Percentiles rank a stretch among this genome's conserved stretches.
phyloP scores from a whole-genome alignment of 2,797 vertebrate species.

The Halcyon chelicuti region DNA sequence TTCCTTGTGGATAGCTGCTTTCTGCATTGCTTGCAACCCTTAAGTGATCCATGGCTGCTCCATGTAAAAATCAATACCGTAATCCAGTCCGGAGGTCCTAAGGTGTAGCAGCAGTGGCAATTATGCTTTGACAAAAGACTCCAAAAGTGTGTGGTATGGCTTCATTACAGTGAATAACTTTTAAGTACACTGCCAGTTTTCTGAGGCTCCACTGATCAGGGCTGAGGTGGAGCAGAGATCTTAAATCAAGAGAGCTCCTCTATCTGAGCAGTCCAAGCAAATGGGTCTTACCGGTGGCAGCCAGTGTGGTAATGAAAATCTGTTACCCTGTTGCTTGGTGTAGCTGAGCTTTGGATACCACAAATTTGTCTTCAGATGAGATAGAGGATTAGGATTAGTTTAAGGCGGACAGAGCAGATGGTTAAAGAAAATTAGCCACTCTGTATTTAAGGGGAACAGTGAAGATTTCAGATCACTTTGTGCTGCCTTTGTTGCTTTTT shows the following conservation, averaged over 20 bases:
- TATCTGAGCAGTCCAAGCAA: neutral
- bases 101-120: conserved; percentile 19
- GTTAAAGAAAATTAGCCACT: neutral
- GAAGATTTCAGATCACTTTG: neutral
- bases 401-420: neutral
- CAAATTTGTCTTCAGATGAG: neutral
- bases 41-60: conserved; percentile 7
- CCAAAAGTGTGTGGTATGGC: neutral
- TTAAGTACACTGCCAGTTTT: neutral
- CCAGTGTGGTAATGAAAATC: neutral
- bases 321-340: neutral
- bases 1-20: neutral
- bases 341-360: neutral
- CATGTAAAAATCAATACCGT: conserved; percentile 32
- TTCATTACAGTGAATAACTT: conserved; percentile 23
- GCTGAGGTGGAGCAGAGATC: neutral
- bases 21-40: neutral
- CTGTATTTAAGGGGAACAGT: neutral
- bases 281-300: neutral
- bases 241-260: conserved; percentile 18
- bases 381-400: neutral
- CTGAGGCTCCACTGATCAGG: neutral
- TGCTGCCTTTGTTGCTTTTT: neutral
- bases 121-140: conserved; percentile 37
- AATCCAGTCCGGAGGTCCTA: conserved; percentile 29